Conservation (phyloP, 2,113 vertebrate species). For the Grallaria varia region DNA sequence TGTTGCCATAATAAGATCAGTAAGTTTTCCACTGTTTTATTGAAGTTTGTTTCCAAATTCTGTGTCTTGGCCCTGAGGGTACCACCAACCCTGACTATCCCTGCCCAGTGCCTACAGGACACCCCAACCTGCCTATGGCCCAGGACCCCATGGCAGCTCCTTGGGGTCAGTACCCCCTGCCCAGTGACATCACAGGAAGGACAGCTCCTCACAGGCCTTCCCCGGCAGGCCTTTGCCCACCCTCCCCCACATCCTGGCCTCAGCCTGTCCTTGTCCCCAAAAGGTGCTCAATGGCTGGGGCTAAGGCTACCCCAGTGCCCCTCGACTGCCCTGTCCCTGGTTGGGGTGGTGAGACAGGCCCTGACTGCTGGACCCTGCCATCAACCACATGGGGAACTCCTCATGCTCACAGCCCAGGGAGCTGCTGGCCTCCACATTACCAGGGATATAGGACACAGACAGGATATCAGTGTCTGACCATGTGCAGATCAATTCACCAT, state of each 20-base stretch:
- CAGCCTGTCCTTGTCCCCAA: not conserved
- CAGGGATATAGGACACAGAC: not conserved
- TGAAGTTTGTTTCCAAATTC: not conserved
- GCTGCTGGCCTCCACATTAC: fast-evolving
- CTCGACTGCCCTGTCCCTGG: fast-evolving
- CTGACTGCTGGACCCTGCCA: fast-evolving
- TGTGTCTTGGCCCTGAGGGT: not conserved
- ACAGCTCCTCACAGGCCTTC: not conserved
- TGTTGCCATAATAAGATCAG: not conserved
- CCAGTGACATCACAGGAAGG: not conserved
- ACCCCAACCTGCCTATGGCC: fast-evolving
- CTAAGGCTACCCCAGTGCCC: fast-evolving
- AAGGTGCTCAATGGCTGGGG: fast-evolving
- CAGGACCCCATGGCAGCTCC: not conserved
- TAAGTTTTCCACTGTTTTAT: not conserved
- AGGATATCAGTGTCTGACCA: not conserved
- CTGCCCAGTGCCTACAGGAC: fast-evolving
- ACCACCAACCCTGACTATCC: not conserved
- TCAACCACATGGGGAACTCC: fast-evolving
- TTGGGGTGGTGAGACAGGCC: fast-evolving
- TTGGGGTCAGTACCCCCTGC: not conserved
- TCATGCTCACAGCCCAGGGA: fast-evolving
- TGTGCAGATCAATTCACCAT: not conserved
- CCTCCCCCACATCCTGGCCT: no score
- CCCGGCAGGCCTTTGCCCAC: fast-evolving